These are phyloP conservation scores for Ophion ventricosus DNA, from an alignment of 2,888 invertebrate species.

Conservation along the genomic window DNA sequence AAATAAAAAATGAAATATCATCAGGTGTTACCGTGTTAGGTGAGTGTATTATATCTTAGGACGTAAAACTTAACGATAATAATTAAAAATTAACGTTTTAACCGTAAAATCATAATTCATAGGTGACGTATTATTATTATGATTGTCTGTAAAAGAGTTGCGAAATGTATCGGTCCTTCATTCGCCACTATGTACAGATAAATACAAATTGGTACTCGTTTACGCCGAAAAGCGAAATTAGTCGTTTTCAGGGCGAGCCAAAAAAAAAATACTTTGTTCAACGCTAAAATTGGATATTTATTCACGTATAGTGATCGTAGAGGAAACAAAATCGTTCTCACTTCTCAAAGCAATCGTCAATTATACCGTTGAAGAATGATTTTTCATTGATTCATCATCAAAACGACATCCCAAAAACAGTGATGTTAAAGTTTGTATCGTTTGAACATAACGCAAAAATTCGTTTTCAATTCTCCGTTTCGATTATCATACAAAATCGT, in stretches of 20 bases:
- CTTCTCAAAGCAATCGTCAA: not conserved
- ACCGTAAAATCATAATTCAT: conserved; percentile 70
- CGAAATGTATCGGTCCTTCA: conserved; percentile 45
- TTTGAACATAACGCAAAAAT: no score
- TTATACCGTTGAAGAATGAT: not conserved
- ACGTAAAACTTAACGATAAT: conserved; percentile 77
- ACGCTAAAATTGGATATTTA: no score
- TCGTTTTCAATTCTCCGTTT: no score
- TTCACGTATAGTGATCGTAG: not conserved
- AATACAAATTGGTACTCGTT: not conserved
- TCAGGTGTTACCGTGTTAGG: conserved; percentile 77
- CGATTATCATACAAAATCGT: no score
- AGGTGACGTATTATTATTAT: conserved; percentile 61
- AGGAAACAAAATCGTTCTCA: conserved; percentile 14
- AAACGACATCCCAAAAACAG: not conserved
- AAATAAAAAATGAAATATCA: conserved; percentile 71
- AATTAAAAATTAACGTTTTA: conserved; percentile 78
- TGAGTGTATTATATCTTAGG: conserved; percentile 80
- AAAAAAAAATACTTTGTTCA: no score
- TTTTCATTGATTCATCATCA: not conserved
- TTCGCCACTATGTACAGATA: not conserved
- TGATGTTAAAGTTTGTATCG: no score
- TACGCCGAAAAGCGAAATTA: not conserved
- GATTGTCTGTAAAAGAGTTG: conserved; percentile 57
- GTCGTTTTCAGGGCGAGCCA: no score